Conservation (phyloP, 2,888 invertebrate species). For the Epiblema foenella region DNA sequence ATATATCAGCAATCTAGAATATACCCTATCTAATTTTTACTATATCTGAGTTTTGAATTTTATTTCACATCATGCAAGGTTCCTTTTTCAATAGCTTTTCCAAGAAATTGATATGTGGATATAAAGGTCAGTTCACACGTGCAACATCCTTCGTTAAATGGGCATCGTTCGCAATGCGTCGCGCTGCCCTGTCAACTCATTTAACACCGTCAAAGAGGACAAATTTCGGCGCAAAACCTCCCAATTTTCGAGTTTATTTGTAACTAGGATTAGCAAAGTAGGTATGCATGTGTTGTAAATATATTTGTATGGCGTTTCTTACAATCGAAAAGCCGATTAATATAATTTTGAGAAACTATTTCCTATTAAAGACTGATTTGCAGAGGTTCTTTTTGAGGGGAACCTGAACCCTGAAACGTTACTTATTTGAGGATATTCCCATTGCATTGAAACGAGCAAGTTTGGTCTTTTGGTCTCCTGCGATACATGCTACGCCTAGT, state of each 20-base stretch:
- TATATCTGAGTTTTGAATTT: not conserved
- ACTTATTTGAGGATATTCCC: no score
- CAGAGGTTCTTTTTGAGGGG: no score
- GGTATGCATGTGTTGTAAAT: not conserved
- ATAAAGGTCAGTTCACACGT: slow-evolving; percentile 18
- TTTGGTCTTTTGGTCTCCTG: no score
- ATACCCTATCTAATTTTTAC: not conserved
- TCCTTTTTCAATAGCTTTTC: not conserved
- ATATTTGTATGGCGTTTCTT: not conserved
- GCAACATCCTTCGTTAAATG: not conserved
- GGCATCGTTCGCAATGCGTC: slow-evolving; percentile 14
- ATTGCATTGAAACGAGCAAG: no score
- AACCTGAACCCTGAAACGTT: no score
- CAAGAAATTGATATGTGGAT: not conserved
- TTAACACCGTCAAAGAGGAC: slow-evolving; percentile 3
- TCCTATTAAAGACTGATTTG: no score
- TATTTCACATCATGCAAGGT: not conserved
- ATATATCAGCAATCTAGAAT: not conserved
- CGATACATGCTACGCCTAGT: no score
- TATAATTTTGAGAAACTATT: no score
- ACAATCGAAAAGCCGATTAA: not conserved
- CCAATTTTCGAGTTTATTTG: not conserved
- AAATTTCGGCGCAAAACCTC: slow-evolving; percentile 1
- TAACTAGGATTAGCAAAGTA: not conserved
- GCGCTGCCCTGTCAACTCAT: slow-evolving; percentile 12